Base-by-base conservation (phyloP, 2,888 invertebrate genomes). In the Meganola albula region DNA sequence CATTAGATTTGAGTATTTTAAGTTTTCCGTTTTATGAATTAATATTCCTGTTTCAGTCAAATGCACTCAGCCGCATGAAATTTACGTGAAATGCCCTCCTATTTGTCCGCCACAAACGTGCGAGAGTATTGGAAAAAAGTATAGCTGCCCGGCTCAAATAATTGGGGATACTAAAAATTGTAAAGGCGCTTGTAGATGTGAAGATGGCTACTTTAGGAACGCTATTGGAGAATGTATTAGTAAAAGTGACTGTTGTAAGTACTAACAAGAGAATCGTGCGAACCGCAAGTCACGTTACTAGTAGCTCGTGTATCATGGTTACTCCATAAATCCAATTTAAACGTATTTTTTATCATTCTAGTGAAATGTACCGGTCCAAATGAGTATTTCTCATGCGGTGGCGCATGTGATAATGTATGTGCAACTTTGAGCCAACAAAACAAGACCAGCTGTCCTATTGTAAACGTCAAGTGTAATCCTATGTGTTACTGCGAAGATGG, bases 321-420 rank as follows among this genome's bases (percentile, higher is more conserved):
- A n/a, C 16, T 16, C 4, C 6, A 16, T 16, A 16, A 16, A 16
- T n/a, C 16, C 7, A 20, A 9, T 11, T 24, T 24, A 7, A 6
- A 10, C 2, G 10, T 24, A 4, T 27, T 12, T 24, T 11, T 31
- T 12, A 9, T 18, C 8, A 4, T 23, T 51, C 4, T 12, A 63
- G 63, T 37, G 10, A 45, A 40, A 38, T 64, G 74, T 31, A 38
- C 37, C 5, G 60, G 62, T 2, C 44, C 47, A 1, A 26, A 70
- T 25, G 73, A 74, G 31, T 69, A 54, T 33, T 74, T 54, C 28
- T 51, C 60, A 0, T 77, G 75, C 27, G 68, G 68, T 1, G 50
- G 54, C 1, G 63, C 59, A 0, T 77, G 75, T 26, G 78, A 77
- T 42, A 77, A 71, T 9, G 66, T 58, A 0, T 77, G 76, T 31